Percentiles rank a stretch among this genome's conserved stretches.
Evolutionary conservation across 2,113 vertebrate genomes (phyloP).

Genomic region (Saiga tatarica): DNA sequence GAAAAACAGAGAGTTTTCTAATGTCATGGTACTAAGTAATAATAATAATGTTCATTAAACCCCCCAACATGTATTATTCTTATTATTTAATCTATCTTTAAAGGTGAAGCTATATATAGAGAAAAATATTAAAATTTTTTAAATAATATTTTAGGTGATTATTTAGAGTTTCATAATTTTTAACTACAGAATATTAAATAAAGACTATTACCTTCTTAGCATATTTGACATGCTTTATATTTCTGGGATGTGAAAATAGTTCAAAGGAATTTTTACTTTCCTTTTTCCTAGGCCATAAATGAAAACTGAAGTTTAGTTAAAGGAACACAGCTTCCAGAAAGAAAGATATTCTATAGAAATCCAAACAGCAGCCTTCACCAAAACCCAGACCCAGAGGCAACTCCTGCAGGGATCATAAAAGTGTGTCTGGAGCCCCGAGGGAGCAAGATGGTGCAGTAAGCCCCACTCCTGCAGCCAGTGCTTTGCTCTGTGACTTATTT

Average conservation of each 20-base stretch:
- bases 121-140: not conserved
- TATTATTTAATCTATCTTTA: not conserved
- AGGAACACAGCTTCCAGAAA: conserved; percentile 57
- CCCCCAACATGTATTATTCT: not conserved
- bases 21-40: not conserved
- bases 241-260: conserved; percentile 42
- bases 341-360: conserved; percentile 52
- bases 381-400: conserved; percentile 67
- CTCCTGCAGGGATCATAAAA: conserved; percentile 51
- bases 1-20: too few relatives aligned
- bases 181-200: not conserved
- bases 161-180: not conserved
- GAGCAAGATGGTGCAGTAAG: conserved; percentile 55
- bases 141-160: not conserved
- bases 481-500: conserved; percentile 43
- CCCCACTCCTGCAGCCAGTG: conserved; percentile 40
- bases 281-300: conserved; percentile 3
- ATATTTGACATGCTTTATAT: not conserved
- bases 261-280: not conserved
- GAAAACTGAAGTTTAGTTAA: conserved; percentile 44
- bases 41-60: not conserved
- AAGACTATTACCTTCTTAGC: not conserved
- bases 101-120: not conserved
- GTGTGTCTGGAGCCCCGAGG: conserved; percentile 58
- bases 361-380: not conserved